phyloP scores from a whole-genome alignment of 92 coral and sea anemone species.

The Phenganax stokvisi region DNA sequence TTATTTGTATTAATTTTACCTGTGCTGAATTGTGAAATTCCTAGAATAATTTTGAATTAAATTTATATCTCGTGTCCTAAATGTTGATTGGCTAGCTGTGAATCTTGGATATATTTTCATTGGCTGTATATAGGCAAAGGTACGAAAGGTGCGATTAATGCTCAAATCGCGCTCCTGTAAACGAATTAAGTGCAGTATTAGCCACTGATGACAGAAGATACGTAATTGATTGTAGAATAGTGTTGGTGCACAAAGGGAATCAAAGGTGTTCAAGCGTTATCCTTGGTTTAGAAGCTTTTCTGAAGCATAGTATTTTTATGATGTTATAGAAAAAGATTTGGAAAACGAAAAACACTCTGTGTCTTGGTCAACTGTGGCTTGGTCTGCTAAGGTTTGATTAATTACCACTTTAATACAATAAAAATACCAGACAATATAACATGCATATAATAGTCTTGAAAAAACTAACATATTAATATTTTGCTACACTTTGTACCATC shows the following conservation, averaged over 20 bases:
- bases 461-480: no score
- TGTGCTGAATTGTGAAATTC: no score
- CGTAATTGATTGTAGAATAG: no score
- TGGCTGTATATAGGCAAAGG: neutral
- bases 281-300: neutral
- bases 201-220: no score
- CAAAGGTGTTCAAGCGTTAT: no score
- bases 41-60: no score
- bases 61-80: no score
- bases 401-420: neutral
- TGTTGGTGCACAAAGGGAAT: no score
- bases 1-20: no score
- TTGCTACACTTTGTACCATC: neutral
- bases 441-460: neutral
- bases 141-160: no score
- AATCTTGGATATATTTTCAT: neutral
- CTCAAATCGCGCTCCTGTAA: neutral
- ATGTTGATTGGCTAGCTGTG: no score
- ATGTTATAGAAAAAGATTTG: constrained; percentile 8
- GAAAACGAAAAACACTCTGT: constrained; percentile 31
- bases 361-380: constrained; percentile 69
- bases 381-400: constrained; percentile 69
- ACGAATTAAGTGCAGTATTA: neutral
- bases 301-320: neutral
- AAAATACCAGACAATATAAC: neutral